Percentiles rank a stretch among this genome's conserved stretches.
Evolutionary conservation across 2,797 vertebrate genomes (phyloP).

Genomic region (Sebastes cheni): DNA sequence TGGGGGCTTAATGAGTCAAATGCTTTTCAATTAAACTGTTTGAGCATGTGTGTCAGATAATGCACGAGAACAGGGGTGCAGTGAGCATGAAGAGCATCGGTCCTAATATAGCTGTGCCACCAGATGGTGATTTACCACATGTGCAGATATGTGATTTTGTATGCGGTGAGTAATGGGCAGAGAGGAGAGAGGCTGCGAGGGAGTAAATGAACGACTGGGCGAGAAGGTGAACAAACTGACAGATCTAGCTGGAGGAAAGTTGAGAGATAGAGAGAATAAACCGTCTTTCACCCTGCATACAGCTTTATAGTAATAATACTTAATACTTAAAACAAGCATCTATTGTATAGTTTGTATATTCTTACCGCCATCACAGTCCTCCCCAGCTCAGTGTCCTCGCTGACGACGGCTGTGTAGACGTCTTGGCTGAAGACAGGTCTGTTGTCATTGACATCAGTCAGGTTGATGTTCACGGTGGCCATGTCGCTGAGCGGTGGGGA

Average conservation of each 20-base stretch:
- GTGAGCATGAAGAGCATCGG: constrained; percentile 64
- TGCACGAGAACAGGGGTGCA: constrained; percentile 39
- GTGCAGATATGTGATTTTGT: constrained; percentile 63
- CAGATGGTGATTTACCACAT: constrained; percentile 74
- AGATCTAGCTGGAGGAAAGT: constrained; percentile 19
- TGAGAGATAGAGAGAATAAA: background rate
- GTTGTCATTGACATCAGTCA: constrained; percentile 97
- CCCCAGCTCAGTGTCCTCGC: constrained; percentile 91
- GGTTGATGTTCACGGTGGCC: constrained; percentile 93
- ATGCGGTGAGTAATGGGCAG: constrained; percentile 52
- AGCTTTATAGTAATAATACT: constrained; percentile 11
- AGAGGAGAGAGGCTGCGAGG: constrained; percentile 27
- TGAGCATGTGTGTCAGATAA: constrained; percentile 61
- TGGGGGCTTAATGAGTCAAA: constrained; percentile 56
- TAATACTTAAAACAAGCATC: background rate
- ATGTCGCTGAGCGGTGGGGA: constrained; percentile 92
- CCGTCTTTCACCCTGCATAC: background rate
- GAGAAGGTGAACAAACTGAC: constrained; percentile 33
- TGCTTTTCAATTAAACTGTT: constrained; percentile 60
- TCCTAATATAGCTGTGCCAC: constrained; percentile 64
- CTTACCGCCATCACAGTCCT: constrained; percentile 87
- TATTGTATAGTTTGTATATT: background rate
- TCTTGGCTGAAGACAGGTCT: constrained; percentile 91
- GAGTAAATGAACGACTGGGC: constrained; percentile 21
- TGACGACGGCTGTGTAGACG: constrained; percentile 90